A percentile compares a stretch with the other conserved stretches of the same genome.
Conservation (phyloP, 1,140 invertebrate genomes). For the Magallana ariakensis region DNA sequence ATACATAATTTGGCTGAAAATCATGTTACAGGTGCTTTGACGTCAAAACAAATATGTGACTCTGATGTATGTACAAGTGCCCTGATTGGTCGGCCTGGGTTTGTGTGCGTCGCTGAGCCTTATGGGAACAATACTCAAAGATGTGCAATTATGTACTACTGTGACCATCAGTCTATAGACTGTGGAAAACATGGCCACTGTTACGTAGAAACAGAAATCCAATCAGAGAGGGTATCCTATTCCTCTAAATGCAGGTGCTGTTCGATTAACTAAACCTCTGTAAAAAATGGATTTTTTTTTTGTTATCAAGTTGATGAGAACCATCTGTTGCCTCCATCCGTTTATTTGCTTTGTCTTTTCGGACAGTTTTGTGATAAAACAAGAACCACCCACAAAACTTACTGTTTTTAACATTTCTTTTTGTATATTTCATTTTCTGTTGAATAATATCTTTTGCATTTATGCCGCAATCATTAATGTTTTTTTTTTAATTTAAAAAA, state of each 20-base stretch:
- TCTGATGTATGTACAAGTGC: neutral
- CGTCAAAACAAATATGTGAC: slow-evolving; percentile 3
- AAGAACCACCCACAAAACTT: too few species aligned
- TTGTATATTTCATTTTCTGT: too few species aligned
- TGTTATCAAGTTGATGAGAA: neutral
- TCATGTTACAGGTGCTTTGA: neutral
- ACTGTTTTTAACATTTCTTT: too few species aligned
- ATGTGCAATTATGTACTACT: neutral
- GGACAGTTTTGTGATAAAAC: neutral
- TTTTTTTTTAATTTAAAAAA: too few species aligned
- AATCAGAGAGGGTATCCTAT: neutral
- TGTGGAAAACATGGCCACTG: slow-evolving; percentile 3
- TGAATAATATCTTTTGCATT: too few species aligned
- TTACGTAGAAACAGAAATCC: slow-evolving; percentile 4
- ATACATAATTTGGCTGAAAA: too few species aligned
- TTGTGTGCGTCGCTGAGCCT: neutral
- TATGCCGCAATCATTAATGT: too few species aligned
- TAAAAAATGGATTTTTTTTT: neutral
- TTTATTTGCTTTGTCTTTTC: neutral
- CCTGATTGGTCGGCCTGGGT: slow-evolving; percentile 7
- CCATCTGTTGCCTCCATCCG: neutral
- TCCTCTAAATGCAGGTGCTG: slow-evolving; percentile 11
- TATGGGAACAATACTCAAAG: neutral
- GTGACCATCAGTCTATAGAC: neutral
- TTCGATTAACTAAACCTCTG: neutral